Conservation (phyloP, 2,113 vertebrate species). For the Chinchilla lanigera region DNA sequence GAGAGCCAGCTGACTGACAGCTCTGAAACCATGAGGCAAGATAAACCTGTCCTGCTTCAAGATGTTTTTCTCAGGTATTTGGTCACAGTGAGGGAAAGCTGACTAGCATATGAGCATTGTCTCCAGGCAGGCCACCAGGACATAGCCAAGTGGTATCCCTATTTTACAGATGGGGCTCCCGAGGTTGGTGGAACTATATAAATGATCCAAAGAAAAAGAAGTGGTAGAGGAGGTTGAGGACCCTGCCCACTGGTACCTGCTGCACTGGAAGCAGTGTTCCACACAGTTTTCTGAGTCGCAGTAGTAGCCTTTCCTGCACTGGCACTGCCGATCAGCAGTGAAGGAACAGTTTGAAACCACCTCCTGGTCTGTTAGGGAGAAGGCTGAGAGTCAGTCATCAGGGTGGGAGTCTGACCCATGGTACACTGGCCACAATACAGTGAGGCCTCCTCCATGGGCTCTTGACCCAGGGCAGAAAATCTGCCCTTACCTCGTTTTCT, state of each 20-base stretch:
- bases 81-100: neutral
- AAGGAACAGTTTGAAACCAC: accelerated
- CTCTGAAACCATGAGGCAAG: neutral
- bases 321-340: neutral
- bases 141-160: neutral
- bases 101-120: neutral
- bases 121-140: neutral
- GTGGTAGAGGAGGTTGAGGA: neutral
- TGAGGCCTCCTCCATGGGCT: neutral
- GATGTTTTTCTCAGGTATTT: neutral
- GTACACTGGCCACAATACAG: accelerated
- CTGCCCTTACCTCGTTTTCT: too few relatives aligned
- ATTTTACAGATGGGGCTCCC: neutral
- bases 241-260: neutral
- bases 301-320: neutral
- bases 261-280: neutral
- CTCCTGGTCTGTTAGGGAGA: slow-evolving; percentile 14
- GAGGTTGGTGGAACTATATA: neutral
- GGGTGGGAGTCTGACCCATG: neutral
- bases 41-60: neutral
- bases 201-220: neutral
- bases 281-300: accelerated
- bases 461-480: neutral
- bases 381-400: neutral
- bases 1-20: neutral